These are phyloP conservation scores for Theonella swinhoei DNA, from an alignment of 37 sponge, comb jelly and placozoan species.

Conservation along the genomic window DNA sequence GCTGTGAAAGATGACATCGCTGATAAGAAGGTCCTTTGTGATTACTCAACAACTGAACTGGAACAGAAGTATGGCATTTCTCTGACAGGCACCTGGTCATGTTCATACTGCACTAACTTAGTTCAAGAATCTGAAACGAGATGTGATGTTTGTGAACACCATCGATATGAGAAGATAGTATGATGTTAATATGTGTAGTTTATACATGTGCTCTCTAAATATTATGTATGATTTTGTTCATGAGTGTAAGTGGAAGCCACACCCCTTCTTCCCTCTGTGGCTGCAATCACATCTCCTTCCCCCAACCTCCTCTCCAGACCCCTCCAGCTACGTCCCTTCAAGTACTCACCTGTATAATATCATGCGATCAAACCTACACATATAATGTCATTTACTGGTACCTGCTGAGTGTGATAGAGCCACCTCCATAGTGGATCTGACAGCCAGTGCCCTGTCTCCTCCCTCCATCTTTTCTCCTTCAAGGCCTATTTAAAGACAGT, in stretches of 20 bases:
- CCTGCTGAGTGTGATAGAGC: constrained; percentile 38
- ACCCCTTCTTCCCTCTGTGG: constrained; percentile 73
- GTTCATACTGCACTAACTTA: too few relatives aligned
- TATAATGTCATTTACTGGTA: background rate
- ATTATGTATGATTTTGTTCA: constrained; percentile 26
- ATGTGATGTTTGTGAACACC: too few relatives aligned
- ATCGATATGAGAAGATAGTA: too few relatives aligned
- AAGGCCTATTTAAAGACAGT: too few relatives aligned
- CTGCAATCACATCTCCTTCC: constrained; percentile 55
- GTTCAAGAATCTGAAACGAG: too few relatives aligned
- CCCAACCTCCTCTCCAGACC: constrained; percentile 83
- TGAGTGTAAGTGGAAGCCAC: constrained; percentile 59
- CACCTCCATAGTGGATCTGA: constrained; percentile 27
- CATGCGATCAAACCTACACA: background rate
- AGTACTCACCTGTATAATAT: constrained; percentile 38
- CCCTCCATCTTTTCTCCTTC: background rate
- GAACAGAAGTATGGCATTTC: too few relatives aligned
- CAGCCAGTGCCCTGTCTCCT: constrained; percentile 6
- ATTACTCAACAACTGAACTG: too few relatives aligned
- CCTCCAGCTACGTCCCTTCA: constrained; percentile 71
- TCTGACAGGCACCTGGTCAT: too few relatives aligned
- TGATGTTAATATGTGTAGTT: too few relatives aligned
- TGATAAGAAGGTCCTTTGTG: too few relatives aligned
- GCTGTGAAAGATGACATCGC: too few relatives aligned
- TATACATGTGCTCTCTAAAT: too few relatives aligned